These are phyloP conservation scores for Danio aesculapii DNA, from an alignment of 2,797 vertebrate genomes.

Conservation along the genomic window DNA sequence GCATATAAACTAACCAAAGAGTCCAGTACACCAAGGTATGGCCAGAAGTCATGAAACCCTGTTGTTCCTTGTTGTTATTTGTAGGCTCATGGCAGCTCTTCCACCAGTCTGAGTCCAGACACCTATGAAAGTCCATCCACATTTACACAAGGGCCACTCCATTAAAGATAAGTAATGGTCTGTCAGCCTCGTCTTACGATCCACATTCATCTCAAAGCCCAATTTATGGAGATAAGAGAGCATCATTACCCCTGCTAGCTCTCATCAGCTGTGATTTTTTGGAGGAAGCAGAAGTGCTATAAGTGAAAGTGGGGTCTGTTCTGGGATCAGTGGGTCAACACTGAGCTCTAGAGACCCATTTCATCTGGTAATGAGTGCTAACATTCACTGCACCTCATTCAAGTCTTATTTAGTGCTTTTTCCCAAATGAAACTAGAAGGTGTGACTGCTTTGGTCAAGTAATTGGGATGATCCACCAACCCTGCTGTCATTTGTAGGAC, in stretches of 20 bases:
- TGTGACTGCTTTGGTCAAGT: background rate
- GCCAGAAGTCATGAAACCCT: background rate
- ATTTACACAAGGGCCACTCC: conserved; percentile 22
- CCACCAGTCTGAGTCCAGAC: background rate
- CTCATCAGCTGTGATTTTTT: conserved; percentile 45
- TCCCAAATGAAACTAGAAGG: conserved; percentile 5
- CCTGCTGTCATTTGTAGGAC: background rate
- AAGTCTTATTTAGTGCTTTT: background rate
- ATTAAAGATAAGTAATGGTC: conserved; percentile 58
- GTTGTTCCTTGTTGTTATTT: background rate
- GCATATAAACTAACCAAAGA: background rate
- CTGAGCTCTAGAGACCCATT: background rate
- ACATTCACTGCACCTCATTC: background rate
- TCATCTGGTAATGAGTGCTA: conserved; percentile 4
- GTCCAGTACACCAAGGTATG: background rate
- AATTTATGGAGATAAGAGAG: conserved; percentile 55
- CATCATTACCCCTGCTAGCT: conserved; percentile 50
- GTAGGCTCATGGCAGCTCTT: background rate
- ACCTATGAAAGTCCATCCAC: conserved; percentile 10
- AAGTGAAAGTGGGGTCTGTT: conserved; percentile 5
- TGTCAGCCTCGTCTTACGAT: conserved; percentile 37
- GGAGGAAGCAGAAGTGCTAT: conserved; percentile 4
- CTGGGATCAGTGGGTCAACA: background rate
- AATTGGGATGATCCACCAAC: conserved; percentile 15
- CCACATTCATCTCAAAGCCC: conserved; percentile 37